These are phyloP conservation scores for Erithacus rubecula DNA, from an alignment of 2,797 vertebrate genomes.

Conservation along the genomic window DNA sequence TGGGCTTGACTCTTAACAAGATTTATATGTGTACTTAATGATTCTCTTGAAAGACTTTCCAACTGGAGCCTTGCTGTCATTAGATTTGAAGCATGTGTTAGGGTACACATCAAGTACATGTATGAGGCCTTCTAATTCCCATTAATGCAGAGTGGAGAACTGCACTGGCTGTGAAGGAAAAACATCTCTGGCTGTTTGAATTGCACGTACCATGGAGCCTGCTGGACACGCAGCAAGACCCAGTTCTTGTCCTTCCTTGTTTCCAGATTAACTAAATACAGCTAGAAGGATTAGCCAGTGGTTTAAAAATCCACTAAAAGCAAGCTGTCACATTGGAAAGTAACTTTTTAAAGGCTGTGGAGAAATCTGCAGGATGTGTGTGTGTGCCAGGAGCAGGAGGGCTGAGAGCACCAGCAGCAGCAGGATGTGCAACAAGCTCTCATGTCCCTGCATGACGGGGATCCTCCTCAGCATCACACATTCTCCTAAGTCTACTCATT, in stretches of 20 bases:
- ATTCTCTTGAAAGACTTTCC: conserved; percentile 29
- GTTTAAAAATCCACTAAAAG: neutral
- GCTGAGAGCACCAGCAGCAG: neutral
- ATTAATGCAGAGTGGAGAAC: neutral
- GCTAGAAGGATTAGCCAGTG: neutral
- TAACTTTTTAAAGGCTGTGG: neutral
- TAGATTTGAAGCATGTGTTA: neutral
- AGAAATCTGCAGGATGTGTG: neutral
- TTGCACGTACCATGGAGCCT: neutral
- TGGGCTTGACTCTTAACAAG: conserved; percentile 1
- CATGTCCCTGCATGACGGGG: neutral
- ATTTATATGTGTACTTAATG: conserved; percentile 10
- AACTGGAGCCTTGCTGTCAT: conserved; percentile 18
- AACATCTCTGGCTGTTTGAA: neutral
- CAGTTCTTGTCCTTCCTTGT: neutral
- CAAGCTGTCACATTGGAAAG: neutral
- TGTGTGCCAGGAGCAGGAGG: neutral
- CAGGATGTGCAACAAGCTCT: neutral
- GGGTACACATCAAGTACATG: neutral
- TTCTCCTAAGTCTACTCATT: neutral
- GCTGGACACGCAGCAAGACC: neutral
- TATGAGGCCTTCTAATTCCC: neutral
- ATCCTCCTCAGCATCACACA: neutral
- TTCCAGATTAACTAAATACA: neutral
- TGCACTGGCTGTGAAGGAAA: neutral